Percentiles rank a stretch among this genome's conserved stretches.
Conservation (phyloP, 2,113 vertebrate species). For the Equus przewalskii region DNA sequence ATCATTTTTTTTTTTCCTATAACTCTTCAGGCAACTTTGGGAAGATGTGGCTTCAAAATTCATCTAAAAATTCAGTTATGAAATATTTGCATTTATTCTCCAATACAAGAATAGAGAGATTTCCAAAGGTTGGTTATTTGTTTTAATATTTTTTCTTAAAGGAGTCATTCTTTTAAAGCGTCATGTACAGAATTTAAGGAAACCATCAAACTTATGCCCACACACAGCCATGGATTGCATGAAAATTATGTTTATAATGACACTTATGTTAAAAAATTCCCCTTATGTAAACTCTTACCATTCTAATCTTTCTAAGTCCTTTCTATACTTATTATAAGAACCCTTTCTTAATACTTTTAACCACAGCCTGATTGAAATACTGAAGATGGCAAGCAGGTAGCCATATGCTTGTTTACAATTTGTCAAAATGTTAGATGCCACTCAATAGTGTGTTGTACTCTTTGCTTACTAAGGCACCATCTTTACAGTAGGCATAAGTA, state of each 20-base stretch:
- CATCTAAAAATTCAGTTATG: background rate
- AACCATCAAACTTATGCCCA: background rate
- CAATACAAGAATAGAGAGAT: background rate
- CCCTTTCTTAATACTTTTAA: constrained; percentile 40
- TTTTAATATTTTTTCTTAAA: background rate
- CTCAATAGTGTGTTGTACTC: background rate
- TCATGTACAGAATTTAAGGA: background rate
- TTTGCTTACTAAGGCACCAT: background rate
- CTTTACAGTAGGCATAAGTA: constrained; percentile 3
- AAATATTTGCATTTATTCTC: background rate
- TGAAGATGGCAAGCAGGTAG: background rate
- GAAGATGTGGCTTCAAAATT: background rate
- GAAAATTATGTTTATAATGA: background rate
- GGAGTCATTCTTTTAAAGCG: background rate
- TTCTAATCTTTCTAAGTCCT: background rate
- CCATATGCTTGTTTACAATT: background rate
- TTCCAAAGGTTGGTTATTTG: background rate
- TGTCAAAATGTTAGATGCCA: background rate
- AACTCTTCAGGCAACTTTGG: background rate
- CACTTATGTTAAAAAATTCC: background rate
- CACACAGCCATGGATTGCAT: background rate
- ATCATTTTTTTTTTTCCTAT: background rate
- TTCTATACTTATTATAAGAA: background rate
- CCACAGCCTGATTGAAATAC: background rate
- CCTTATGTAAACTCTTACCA: background rate